Evolutionary conservation across 2,797 vertebrate species (phyloP).

Genomic region (Onychomys arenicola): DNA sequence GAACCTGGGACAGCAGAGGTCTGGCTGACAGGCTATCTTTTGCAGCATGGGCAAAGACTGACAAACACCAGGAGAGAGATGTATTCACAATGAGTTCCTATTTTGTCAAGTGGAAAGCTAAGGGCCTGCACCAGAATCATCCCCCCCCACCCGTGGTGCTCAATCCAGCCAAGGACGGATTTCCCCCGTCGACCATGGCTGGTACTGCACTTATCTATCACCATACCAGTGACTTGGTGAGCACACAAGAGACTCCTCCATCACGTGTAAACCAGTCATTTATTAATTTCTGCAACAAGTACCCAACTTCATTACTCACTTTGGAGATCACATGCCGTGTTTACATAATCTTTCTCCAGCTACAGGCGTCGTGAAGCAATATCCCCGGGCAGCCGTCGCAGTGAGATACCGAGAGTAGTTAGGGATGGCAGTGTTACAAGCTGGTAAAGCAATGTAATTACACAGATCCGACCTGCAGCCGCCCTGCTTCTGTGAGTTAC

Average conservation of each 20-base stretch:
- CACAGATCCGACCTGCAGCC: constrained; percentile 60
- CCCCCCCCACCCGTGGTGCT: neutral
- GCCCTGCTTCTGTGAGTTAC: constrained; percentile 49
- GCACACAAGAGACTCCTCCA: neutral
- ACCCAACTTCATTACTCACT: constrained; percentile 78
- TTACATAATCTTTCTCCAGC: constrained; percentile 72
- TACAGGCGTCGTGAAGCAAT: constrained; percentile 40
- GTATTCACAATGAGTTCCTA: neutral
- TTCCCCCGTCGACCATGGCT: neutral
- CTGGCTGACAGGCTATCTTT: fast-evolving
- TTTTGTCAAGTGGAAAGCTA: neutral
- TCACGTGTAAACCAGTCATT: constrained; percentile 55
- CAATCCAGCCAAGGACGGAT: neutral
- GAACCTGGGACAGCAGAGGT: fast-evolving
- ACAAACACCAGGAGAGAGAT: neutral
- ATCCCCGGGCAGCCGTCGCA: constrained; percentile 14
- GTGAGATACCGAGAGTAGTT: constrained; percentile 55
- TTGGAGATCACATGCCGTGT: constrained; percentile 45
- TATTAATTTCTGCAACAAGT: constrained; percentile 78
- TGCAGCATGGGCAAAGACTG: neutral
- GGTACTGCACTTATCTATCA: neutral
- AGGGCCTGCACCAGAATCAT: neutral
- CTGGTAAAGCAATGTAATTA: constrained; percentile 55
- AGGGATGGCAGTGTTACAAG: constrained; percentile 33
- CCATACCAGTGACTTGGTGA: neutral